A percentile compares a stretch with the other conserved stretches of the same genome.
Conservation (phyloP, 2,113 vertebrate species). For the Lutjanus erythropterus region DNA sequence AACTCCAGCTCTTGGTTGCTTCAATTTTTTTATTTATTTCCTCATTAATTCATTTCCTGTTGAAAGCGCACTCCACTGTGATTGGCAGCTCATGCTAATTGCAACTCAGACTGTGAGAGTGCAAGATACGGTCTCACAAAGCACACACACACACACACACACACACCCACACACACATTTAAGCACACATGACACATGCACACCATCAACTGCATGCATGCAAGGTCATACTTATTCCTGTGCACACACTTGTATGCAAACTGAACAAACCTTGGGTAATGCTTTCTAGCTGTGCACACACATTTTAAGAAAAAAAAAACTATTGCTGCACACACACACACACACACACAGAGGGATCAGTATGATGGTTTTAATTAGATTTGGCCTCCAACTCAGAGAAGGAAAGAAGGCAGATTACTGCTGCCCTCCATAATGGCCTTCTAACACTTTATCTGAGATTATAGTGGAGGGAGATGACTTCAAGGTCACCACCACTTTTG, state of each 20-base stretch:
- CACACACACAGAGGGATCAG: conserved; percentile 34
- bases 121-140: conserved; percentile 14
- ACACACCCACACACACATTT: background rate
- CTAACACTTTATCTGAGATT: conserved; percentile 64
- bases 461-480: conserved; percentile 21
- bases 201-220: background rate
- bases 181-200: background rate
- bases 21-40: conserved; percentile 64
- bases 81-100: conserved; percentile 74
- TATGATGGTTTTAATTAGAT: conserved; percentile 75
- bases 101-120: conserved; percentile 39
- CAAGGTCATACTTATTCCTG: conserved; percentile 14
- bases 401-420: conserved; percentile 60
- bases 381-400: conserved; percentile 45
- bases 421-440: conserved; percentile 60
- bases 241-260: conserved; percentile 16
- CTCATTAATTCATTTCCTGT: conserved; percentile 69
- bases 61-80: conserved; percentile 54
- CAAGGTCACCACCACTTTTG: conserved; percentile 38
- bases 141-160: background rate
- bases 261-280: background rate
- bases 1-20: conserved; percentile 49
- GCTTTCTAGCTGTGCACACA: background rate
- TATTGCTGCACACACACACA: background rate
- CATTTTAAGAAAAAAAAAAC: background rate